A percentile compares a stretch with the other conserved stretches of the same genome.
Conservation (phyloP, 2,888 invertebrate genomes). For the Athrips mouffetella region DNA sequence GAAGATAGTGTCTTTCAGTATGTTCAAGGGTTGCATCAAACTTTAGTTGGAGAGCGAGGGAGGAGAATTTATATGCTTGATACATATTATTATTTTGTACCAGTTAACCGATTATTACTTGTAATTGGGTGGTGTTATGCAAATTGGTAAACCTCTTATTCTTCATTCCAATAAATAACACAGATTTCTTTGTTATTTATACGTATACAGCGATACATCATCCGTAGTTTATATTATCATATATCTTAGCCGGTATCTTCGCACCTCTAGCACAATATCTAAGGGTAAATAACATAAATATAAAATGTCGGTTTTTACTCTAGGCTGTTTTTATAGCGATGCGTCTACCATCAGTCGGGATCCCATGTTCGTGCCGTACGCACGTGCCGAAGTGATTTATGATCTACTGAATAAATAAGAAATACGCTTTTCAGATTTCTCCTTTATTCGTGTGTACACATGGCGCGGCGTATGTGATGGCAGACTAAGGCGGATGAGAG, state of each 20-base stretch:
- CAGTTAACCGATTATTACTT: no score
- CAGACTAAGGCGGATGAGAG: no score
- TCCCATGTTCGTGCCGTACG: slow-evolving; percentile 40
- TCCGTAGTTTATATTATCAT: slow-evolving; percentile 54
- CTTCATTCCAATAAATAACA: slow-evolving; percentile 56
- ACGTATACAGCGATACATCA: slow-evolving; percentile 50
- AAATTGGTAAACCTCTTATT: no score
- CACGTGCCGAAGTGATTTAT: slow-evolving; percentile 73
- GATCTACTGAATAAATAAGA: slow-evolving; percentile 63
- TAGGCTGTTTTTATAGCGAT: slow-evolving; percentile 20
- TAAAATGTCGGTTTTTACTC: slow-evolving; percentile 47
- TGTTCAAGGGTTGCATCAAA: no score
- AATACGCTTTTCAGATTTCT: slow-evolving; percentile 40
- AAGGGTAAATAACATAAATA: slow-evolving; percentile 39
- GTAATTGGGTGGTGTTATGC: no score
- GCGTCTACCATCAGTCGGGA: slow-evolving; percentile 33
- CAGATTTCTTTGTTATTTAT: slow-evolving; percentile 50
- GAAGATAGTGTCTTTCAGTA: no score
- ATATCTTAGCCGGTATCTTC: slow-evolving; percentile 52
- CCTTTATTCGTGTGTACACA: slow-evolving; percentile 26
- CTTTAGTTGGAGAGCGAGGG: no score
- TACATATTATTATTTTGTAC: no score
- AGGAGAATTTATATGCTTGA: no score
- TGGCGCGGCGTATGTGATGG: no score
- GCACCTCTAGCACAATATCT: slow-evolving; percentile 42